Percentiles rank a stretch among this genome's conserved stretches.
Conservation (phyloP, 2,113 vertebrate species). For the Nyctibius bracteatus region DNA sequence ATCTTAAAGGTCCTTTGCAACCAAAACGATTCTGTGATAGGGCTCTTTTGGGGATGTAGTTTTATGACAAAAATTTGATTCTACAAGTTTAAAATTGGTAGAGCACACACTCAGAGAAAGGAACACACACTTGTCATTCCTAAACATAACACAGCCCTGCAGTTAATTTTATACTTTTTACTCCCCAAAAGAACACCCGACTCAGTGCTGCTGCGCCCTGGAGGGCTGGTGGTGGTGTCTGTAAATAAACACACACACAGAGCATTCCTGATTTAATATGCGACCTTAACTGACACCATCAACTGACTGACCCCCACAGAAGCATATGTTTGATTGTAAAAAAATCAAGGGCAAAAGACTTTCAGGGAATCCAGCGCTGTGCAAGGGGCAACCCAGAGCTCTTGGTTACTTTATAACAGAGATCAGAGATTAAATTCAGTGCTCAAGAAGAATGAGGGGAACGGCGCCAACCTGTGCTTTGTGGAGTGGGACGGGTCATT, state of each 20-base stretch:
- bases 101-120: not conserved
- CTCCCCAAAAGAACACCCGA: not conserved
- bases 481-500: accelerated
- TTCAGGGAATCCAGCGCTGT: not conserved
- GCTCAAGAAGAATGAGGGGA: not conserved
- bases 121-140: not conserved
- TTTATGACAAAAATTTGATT: not conserved
- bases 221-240: too few relatives aligned
- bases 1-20: too few relatives aligned
- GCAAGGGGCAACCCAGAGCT: not conserved
- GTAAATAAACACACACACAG: not conserved
- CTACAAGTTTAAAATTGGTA: not conserved
- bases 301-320: not conserved
- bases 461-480: not conserved
- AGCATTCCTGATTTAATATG: not conserved
- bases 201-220: not conserved
- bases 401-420: not conserved
- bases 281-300: not conserved
- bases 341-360: not conserved
- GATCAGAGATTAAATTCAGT: not conserved
- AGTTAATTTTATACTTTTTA: not conserved
- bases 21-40: too few relatives aligned
- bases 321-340: not conserved
- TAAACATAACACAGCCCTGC: not conserved
- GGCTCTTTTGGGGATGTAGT: not conserved